These are phyloP conservation scores for Lithophane semibrunnea DNA, from an alignment of 2,888 invertebrate genomes.

Conservation along the genomic window DNA sequence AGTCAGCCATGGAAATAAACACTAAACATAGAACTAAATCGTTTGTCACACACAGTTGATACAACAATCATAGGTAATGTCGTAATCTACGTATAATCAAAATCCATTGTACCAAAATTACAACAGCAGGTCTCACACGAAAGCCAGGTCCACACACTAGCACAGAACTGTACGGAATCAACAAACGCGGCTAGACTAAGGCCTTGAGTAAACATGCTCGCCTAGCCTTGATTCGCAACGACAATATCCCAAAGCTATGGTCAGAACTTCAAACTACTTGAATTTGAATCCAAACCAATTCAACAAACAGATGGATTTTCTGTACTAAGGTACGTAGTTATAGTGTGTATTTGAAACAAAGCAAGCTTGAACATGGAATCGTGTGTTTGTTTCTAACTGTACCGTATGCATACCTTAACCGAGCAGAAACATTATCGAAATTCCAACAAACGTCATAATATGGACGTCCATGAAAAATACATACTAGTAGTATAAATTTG, in stretches of 20 bases:
- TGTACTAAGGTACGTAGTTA: constrained; percentile 34
- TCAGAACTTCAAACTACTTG: constrained; percentile 60
- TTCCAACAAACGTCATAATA: neutral
- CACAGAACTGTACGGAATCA: constrained; percentile 43
- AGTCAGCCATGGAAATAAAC: neutral
- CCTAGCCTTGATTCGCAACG: constrained; percentile 54
- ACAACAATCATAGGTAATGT: neutral
- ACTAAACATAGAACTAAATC: neutral
- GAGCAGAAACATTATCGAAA: neutral
- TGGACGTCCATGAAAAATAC: neutral
- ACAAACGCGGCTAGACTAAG: constrained; percentile 52
- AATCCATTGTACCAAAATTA: constrained; percentile 13
- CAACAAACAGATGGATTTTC: constrained; percentile 51
- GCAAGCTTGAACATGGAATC: neutral
- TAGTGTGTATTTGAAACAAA: constrained; percentile 29
- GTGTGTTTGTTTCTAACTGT: constrained; percentile 4
- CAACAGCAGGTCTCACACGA: constrained; percentile 4
- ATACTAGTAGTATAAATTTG: too few species aligned
- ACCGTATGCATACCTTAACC: neutral
- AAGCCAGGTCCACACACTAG: constrained; percentile 27
- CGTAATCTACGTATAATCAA: constrained; percentile 5
- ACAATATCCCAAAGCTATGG: constrained; percentile 63
- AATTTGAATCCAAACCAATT: constrained; percentile 52
- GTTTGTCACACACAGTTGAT: too few species aligned
- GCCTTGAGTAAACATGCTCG: constrained; percentile 53